phyloP scores from a whole-genome alignment of 2,888 invertebrate genomes.

The Atrina japonica region DNA sequence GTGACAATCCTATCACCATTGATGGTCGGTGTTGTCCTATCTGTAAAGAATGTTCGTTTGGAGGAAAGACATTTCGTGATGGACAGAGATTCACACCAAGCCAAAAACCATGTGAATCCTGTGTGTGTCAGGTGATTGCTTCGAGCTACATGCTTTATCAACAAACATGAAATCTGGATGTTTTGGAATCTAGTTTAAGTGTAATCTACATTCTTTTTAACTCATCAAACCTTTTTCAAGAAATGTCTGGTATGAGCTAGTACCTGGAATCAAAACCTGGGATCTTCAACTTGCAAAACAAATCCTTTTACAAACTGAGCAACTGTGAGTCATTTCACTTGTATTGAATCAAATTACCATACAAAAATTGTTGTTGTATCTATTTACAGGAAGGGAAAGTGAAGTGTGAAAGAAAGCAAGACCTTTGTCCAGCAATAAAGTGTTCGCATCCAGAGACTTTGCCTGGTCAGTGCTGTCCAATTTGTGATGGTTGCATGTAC shows the following conservation, averaged over 20 bases:
- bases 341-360: too few species aligned
- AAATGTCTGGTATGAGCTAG: too few species aligned
- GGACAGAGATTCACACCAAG: conserved; percentile 65
- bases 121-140: conserved; percentile 65
- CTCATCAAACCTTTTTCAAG: too few species aligned
- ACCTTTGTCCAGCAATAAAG: conserved; percentile 57
- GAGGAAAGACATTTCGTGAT: conserved; percentile 62
- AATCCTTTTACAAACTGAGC: too few species aligned
- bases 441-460: conserved; percentile 69
- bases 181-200: not conserved
- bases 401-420: conserved; percentile 52
- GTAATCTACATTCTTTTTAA: not conserved
- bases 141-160: too few species aligned
- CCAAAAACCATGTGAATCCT: conserved; percentile 65
- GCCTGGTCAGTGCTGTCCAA: conserved; percentile 68
- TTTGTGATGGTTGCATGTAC: conserved; percentile 71
- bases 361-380: too few species aligned
- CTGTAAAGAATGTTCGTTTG: conserved; percentile 69
- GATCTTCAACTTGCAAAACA: too few species aligned
- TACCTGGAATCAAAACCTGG: too few species aligned
- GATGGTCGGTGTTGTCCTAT: conserved; percentile 73
- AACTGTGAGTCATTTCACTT: too few species aligned
- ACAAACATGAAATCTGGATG: not conserved
- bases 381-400: conserved; percentile 62
- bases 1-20: conserved; percentile 57